Base-by-base conservation (phyloP, 2,888 invertebrate genomes). In the Apotomis betuletana region DNA sequence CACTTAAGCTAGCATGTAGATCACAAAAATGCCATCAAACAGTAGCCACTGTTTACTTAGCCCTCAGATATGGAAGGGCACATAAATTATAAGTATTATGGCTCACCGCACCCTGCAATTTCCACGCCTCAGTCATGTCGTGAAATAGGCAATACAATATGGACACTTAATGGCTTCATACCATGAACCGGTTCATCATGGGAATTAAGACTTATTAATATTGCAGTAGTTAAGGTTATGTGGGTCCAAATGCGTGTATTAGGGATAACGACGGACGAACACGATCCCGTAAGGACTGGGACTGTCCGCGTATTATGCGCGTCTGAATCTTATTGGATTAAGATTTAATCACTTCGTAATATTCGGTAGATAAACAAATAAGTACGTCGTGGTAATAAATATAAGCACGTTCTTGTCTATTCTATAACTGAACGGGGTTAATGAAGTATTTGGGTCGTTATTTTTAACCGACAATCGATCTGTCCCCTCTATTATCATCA, bases 111-210 rank as follows among this genome's bases (percentile, higher is more conserved):
- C 81, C 81, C 77, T 67, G 74, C 76, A 77, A 79, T 80, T 74
- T 77, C 74, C 76, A 72, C 77, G 74, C 75, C 74, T 74, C 71
- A 68, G 61, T 36, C 64, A 41, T 70, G 69, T 70, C 70, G 69
- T 76, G 68, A 67, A 67, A 70, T 73, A 76, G 63, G 57, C 67
- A 60, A 77, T 78, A 77, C 76, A 62, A 74, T 78, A 80, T 77
- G 75, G 81, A 78, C 75, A 78, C 71, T 77, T 81, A 75, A 83
- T 82, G 75, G 78, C 77, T 76, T 65, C 77, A 76, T 81, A 77
- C 76, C 80, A 82, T 77, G 80, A 76, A 78, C 78, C 74, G 60
- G 70, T 70, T 75, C 69, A 74, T 78, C 73, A 70, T 77, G 74
- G 72, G 75, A 74, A 70, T 72, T 51, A 61, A 67, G 27, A 65